Conservation (phyloP, 2,888 invertebrate species). For the Idaea biselata region DNA sequence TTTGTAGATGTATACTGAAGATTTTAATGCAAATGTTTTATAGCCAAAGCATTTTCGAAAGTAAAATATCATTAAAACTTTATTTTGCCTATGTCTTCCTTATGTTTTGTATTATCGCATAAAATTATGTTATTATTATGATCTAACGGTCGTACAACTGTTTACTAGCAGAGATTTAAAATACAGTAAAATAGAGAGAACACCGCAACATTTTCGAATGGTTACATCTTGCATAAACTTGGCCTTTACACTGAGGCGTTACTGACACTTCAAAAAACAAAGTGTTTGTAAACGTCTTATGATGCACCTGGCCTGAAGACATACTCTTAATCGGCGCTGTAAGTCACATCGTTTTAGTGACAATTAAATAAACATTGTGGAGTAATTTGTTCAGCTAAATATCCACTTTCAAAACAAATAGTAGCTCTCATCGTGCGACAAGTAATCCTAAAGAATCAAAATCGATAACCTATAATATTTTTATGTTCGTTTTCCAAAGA, state of each 20-base stretch:
- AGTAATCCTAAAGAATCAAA: neutral
- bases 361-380: too few relatives aligned
- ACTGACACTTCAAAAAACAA: neutral
- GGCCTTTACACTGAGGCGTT: neutral
- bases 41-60: conserved; percentile 62
- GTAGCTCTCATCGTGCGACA: neutral
- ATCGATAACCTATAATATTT: neutral
- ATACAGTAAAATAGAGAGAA: neutral
- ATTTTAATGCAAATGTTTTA: conserved; percentile 52
- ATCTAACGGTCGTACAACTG: conserved; percentile 34
- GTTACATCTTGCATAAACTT: too few relatives aligned
- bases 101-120: conserved; percentile 31
- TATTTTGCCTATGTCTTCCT: conserved; percentile 63
- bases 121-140: conserved; percentile 28
- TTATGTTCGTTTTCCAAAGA: neutral
- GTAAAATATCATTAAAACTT: conserved; percentile 40
- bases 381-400: neutral
- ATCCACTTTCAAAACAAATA: neutral
- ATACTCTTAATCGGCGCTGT: too few relatives aligned
- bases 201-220: neutral
- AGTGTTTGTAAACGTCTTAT: too few relatives aligned
- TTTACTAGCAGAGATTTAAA: conserved; percentile 38
- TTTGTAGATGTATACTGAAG: conserved; percentile 49
- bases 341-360: too few relatives aligned
- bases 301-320: too few relatives aligned